These are phyloP conservation scores for Pogonognathellus flavescens DNA, from an alignment of 1,140 invertebrate genomes.

Conservation along the genomic window DNA sequence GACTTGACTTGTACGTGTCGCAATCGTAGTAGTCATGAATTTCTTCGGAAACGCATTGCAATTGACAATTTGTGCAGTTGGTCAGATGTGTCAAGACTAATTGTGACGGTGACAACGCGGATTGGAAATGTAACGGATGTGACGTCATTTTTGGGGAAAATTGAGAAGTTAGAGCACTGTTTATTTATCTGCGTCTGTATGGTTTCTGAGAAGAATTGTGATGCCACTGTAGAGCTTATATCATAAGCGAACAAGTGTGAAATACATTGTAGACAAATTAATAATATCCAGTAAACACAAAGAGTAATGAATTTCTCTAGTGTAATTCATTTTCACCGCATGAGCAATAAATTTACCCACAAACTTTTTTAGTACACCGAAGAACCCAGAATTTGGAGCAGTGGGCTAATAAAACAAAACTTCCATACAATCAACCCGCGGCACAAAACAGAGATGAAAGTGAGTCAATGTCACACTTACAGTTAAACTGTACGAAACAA, in stretches of 20 bases:
- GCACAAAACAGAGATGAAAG: not conserved
- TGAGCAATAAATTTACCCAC: conserved; percentile 19
- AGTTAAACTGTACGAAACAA: not conserved
- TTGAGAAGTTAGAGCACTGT: not conserved
- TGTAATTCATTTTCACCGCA: not conserved
- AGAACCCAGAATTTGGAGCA: not conserved
- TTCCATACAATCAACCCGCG: not conserved
- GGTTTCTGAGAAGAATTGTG: too few species aligned
- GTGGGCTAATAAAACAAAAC: not conserved
- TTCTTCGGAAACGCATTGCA: conserved; percentile 12
- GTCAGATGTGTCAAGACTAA: not conserved
- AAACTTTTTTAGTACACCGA: not conserved
- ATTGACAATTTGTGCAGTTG: not conserved
- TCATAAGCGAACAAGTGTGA: too few species aligned
- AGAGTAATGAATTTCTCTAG: too few species aligned
- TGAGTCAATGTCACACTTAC: conserved; percentile 20
- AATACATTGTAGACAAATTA: too few species aligned
- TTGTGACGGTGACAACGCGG: not conserved
- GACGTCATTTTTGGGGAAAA: conserved; percentile 47
- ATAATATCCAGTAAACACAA: too few species aligned
- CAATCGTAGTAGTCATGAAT: conserved; percentile 5
- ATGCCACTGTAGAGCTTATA: too few species aligned
- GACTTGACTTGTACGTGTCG: conserved; percentile 22
- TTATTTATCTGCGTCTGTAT: not conserved
- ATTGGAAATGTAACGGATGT: conserved; percentile 36